Base-by-base conservation (phyloP, 2,888 invertebrate genomes). In the Hylaea fasciaria region DNA sequence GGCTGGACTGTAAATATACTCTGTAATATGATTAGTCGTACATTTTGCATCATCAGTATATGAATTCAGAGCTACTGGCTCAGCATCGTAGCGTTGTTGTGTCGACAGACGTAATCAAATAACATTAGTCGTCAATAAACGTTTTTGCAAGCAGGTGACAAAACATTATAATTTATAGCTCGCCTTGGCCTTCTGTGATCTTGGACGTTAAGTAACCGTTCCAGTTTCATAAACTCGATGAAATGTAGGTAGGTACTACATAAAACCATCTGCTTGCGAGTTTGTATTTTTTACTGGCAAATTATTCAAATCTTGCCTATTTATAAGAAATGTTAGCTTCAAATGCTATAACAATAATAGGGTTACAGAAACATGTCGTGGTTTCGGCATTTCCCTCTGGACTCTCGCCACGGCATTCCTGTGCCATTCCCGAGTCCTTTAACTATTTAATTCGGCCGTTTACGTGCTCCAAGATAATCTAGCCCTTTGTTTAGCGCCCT, bases 361-460 rank as follows among this genome's bases (percentile, higher is more conserved):
- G 40, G 43, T 1, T 46, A 0, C 12, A 7, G 12, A n/a, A n/a
- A 22, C 40, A 3, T 16, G 22, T 44, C 14, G 37, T 13, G 9
- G 44, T 45, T 54, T 32, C 52, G 51, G 58, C 56, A 68, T 64
- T 66, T 66, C 58, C 46, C 40, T 47, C 55, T 22, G 55, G 78
- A 76, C 73, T 74, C 72, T 69, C 68, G 65, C 67, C 63, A 74
- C 76, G 76, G 72, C 66, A 73, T 72, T 74, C 74, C 72, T 69
- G 28, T 32, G 64, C 64, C 79, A 83, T 86, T 81, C 81, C 77
- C 62, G 44, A 54, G 39, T 51, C 56, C 56, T 74, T 80, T 78
- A 83, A 88, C 83, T 83, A 86, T 88, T 87, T 88, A 87, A 88
- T 90, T 89, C 80, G 83, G 81, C 73, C 84, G 80, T 86, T 87